A percentile compares a stretch with the other conserved stretches of the same genome.
phyloP scores from a whole-genome alignment of 1,140 invertebrate species.

The Campoletis sonorensis region DNA sequence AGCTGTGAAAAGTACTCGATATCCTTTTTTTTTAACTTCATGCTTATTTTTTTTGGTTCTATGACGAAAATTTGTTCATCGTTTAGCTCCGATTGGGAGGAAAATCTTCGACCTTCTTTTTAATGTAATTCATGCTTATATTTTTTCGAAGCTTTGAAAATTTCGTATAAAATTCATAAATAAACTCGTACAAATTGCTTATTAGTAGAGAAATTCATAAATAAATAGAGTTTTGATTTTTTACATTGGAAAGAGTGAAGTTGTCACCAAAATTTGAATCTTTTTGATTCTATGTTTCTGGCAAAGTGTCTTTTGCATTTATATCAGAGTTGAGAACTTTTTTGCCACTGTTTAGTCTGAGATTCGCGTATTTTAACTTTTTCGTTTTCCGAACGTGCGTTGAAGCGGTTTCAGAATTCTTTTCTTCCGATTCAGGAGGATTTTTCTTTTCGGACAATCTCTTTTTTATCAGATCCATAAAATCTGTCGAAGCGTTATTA shows the following conservation, averaged over 20 bases:
- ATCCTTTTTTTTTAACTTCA: slow-evolving; percentile 14
- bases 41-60: neutral
- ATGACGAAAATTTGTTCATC: too few relatives aligned
- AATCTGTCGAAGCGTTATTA: slow-evolving; percentile 56
- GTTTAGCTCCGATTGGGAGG: too few relatives aligned
- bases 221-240: slow-evolving; percentile 13
- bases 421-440: slow-evolving; percentile 11
- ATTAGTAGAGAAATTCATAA: neutral
- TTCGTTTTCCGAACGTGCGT: slow-evolving; percentile 14
- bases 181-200: too few relatives aligned
- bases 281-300: neutral
- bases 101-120: too few relatives aligned
- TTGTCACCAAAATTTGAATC: slow-evolving; percentile 8
- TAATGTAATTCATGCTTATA: too few relatives aligned
- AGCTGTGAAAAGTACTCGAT: neutral
- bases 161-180: too few relatives aligned
- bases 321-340: neutral
- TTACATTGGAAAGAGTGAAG: neutral
- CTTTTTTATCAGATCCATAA: slow-evolving; percentile 69
- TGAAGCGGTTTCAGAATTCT: neutral
- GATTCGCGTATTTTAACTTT: slow-evolving; percentile 56
- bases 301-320: neutral
- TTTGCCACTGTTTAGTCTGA: slow-evolving; percentile 44
- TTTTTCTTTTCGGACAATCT: slow-evolving; percentile 58
- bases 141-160: too few relatives aligned